Percentiles rank a stretch among this genome's conserved stretches.
Evolutionary conservation across 2,797 vertebrate genomes (phyloP).

Genomic region (Alectoris magna): DNA sequence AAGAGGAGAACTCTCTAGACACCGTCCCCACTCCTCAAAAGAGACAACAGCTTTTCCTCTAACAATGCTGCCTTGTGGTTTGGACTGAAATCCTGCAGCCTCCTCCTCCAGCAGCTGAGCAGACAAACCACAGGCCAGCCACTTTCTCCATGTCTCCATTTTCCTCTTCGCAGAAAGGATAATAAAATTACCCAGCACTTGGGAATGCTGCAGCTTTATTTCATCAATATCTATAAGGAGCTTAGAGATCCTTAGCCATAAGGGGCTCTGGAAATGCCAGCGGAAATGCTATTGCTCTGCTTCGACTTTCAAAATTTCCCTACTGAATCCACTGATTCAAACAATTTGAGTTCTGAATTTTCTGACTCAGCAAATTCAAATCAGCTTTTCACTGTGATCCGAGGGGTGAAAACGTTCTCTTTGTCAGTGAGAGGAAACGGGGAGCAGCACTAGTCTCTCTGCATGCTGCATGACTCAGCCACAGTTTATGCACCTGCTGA

Average conservation of each 20-base stretch:
- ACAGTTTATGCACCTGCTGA: slow-evolving; percentile 43
- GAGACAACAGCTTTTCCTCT: not conserved
- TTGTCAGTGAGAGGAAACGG: not conserved
- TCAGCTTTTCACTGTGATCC: not conserved
- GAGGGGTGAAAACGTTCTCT: not conserved
- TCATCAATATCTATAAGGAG: slow-evolving; percentile 45
- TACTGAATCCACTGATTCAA: not conserved
- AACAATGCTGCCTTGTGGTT: not conserved
- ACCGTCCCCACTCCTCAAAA: rapidly evolving
- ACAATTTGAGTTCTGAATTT: not conserved
- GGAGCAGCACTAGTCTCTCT: slow-evolving; percentile 27
- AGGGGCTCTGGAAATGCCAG: not conserved
- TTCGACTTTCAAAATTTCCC: not conserved
- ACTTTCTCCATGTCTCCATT: slow-evolving; percentile 15
- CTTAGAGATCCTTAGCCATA: slow-evolving; percentile 3
- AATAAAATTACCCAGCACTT: slow-evolving; percentile 48
- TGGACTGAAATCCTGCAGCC: not conserved
- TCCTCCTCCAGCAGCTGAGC: not conserved
- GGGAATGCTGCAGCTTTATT: slow-evolving; percentile 48
- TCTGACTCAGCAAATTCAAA: not conserved
- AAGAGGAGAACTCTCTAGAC: not conserved
- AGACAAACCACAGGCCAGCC: slow-evolving; percentile 23
- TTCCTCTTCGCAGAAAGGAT: slow-evolving; percentile 25
- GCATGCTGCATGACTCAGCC: slow-evolving; percentile 8
- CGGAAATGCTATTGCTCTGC: not conserved